These are phyloP conservation scores for Jaculus jaculus DNA, from an alignment of 2,113 vertebrate species.

Conservation along the genomic window DNA sequence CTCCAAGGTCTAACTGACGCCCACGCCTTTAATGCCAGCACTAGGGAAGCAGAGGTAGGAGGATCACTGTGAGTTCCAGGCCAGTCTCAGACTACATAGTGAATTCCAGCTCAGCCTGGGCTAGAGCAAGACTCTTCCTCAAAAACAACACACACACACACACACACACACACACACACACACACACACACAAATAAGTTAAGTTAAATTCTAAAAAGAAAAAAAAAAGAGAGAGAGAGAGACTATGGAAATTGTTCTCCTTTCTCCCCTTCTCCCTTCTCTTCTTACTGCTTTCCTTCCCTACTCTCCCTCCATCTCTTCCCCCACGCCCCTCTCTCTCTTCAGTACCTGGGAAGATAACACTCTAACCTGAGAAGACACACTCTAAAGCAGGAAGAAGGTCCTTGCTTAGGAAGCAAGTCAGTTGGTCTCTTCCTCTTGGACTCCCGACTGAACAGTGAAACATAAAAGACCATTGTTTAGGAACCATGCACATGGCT, in stretches of 20 bases:
- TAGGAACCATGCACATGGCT: not conserved
- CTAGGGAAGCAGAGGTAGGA: no score
- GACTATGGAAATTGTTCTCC: not conserved
- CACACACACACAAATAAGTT: not conserved
- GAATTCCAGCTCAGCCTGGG: no score
- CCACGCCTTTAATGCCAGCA: no score
- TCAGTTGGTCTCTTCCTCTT: not conserved
- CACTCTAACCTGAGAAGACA: no score
- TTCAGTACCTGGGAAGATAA: rapidly evolving
- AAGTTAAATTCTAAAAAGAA: not conserved
- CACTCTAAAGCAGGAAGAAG: not conserved
- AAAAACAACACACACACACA: no score
- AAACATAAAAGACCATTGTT: not conserved
- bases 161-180: no score
- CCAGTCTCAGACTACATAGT: no score
- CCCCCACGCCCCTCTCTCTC: not conserved
- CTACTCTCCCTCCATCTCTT: not conserved
- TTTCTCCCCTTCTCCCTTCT: no score
- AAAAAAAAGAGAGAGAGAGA: no score
- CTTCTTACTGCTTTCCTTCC: no score
- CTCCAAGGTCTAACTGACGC: not conserved
- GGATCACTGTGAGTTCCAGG: no score
- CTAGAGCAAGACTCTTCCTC: no score
- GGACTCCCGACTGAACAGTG: not conserved
- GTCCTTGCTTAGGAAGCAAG: not conserved